Percentiles rank a stretch among this genome's conserved stretches.
Evolutionary conservation across 2,797 vertebrate genomes (phyloP).

Genomic region (Simalia tracyae): DNA sequence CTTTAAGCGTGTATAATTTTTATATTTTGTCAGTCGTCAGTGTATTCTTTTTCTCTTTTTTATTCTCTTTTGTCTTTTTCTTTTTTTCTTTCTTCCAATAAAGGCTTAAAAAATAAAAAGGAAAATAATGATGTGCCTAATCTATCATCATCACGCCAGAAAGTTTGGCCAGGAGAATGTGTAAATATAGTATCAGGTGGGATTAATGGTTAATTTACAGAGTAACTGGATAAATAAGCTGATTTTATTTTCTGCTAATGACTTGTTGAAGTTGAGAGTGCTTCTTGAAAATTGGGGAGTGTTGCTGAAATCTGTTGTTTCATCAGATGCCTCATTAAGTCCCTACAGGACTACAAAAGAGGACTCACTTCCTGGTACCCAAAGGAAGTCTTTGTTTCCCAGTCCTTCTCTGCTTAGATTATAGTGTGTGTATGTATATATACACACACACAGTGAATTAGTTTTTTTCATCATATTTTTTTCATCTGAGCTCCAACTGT

Average conservation of each 20-base stretch:
- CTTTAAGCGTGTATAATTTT: not conserved
- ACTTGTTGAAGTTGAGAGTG: not conserved
- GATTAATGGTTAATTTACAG: not conserved
- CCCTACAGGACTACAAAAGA: not conserved
- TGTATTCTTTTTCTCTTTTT: not conserved
- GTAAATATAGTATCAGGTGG: not conserved
- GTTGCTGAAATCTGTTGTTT: not conserved
- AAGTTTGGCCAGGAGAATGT: not conserved
- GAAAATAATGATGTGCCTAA: not conserved
- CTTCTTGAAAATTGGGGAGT: not conserved
- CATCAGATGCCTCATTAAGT: not conserved
- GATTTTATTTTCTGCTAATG: not conserved
- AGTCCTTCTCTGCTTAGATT: not conserved
- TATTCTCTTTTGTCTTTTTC: not conserved
- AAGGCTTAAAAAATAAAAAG: not conserved
- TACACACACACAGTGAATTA: not conserved
- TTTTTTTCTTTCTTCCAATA: not conserved
- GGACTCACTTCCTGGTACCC: not conserved
- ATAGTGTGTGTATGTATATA: not conserved
- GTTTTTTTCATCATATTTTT: conserved; percentile 6
- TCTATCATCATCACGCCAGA: not conserved
- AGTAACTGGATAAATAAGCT: not conserved
- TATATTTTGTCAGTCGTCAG: not conserved
- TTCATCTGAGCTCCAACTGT: not conserved
- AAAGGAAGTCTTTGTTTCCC: conserved; percentile 19